Base-by-base conservation (phyloP, 1,140 invertebrate species). In the Campodea augens region DNA sequence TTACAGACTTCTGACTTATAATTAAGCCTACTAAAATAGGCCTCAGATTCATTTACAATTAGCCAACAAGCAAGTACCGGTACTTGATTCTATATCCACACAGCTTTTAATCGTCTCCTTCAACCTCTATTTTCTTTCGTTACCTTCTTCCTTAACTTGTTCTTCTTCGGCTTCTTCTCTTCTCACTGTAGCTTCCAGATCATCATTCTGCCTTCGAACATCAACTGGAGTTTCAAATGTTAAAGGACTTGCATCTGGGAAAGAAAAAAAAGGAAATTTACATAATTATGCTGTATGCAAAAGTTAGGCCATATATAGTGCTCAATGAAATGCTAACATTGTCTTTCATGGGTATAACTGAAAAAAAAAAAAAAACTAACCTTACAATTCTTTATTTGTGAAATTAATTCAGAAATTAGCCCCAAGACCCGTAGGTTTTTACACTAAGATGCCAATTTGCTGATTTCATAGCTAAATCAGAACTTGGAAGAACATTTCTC, bases 171-270 rank as follows among this genome's bases (percentile, higher is more conserved):
- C 2, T 44, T 4, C 29, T 36, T 36, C 12, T 19, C 4, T 37
- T 15, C 12, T 12, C 19, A 7, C 18, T 3, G 19, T 37, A 10
- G 18, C 2, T 19, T 21, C 37, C 27, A 21, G 19, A 12, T 48
- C 49, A 24, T 42, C 43, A 20, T 51, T 44, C 38, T 49, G 44
- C 23, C 48, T 20, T 12, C 50, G 25, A 13, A 38, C 40, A 40
- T 54, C 52, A 21, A 54, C 59, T 4, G 85, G 87, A 24, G 86
- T 90, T 60, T 89, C 86, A 67, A 91, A 90, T 12, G 85, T 89
- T 3, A 82, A 81, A 18, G 87, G 87, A 59, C 79, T 82, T 23
- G 73, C 71, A 45, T 72, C 71, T 70, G 54, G 37, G 64, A 61
- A 41, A 37, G 55, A 41, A 41, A 12, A 44, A 15, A 25, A 41